Conservation (phyloP, 2,888 invertebrate species). For the Hirudinaria manillensis region DNA sequence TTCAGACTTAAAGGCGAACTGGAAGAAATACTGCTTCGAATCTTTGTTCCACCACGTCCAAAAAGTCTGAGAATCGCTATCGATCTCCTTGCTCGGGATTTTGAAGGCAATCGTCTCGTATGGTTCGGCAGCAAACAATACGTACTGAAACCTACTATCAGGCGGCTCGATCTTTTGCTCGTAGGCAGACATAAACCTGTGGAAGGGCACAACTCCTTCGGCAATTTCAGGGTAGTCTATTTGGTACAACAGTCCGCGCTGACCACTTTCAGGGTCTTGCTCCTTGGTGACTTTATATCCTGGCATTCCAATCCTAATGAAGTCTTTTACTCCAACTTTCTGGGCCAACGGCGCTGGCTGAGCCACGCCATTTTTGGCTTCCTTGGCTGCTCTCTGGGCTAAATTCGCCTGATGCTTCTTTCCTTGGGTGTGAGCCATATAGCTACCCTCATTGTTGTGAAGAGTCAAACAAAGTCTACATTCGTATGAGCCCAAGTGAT, state of each 20-base stretch:
- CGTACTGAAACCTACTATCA: slow-evolving; percentile 97
- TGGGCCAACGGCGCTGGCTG: slow-evolving; percentile 90
- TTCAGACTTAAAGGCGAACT: slow-evolving; percentile 77
- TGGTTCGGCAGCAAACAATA: slow-evolving; percentile 95
- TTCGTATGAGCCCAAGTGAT: slow-evolving; percentile 93
- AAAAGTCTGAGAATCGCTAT: slow-evolving; percentile 90
- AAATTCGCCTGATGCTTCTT: slow-evolving; percentile 99
- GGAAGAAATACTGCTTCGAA: slow-evolving; percentile 94
- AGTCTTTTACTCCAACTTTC: slow-evolving; percentile 93
- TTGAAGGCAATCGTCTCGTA: slow-evolving; percentile 99
- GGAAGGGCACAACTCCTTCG: slow-evolving; percentile 62
- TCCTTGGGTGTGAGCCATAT: slow-evolving; percentile 93
- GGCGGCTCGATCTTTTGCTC: slow-evolving; percentile 98
- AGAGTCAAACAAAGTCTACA: slow-evolving; percentile 96
- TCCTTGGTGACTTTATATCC: slow-evolving; percentile 98
- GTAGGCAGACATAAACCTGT: slow-evolving; percentile 99
- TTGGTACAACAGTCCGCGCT: slow-evolving; percentile 96
- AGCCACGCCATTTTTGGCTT: slow-evolving; percentile 92
- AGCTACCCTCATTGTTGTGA: slow-evolving; percentile 96
- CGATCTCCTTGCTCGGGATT: slow-evolving; percentile 94
- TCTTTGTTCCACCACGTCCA: slow-evolving; percentile 99
- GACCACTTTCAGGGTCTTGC: slow-evolving; percentile 85
- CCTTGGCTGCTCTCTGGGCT: slow-evolving; percentile 92
- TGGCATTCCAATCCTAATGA: slow-evolving; percentile 97
- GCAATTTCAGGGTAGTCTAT: slow-evolving; percentile 63